A percentile compares a stretch with the other conserved stretches of the same genome.
Conservation (phyloP, 2,888 invertebrate species). For the Craniophora ligustri region DNA sequence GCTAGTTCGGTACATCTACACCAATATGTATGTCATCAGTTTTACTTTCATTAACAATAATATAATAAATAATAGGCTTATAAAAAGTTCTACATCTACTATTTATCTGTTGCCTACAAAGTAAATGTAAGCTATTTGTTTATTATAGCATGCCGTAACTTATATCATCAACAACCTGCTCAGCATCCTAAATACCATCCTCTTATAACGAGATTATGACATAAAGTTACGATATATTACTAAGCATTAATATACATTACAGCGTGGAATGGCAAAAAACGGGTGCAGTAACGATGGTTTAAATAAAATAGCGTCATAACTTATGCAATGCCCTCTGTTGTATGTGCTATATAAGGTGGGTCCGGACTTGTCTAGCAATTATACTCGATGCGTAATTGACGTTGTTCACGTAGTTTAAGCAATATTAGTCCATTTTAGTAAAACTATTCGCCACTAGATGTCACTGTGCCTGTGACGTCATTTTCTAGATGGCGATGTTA, state of each 20-base stretch:
- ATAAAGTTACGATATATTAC: conserved; percentile 3
- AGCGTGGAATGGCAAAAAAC: conserved; percentile 14
- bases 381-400: conserved; percentile 74
- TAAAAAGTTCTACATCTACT: too few species aligned
- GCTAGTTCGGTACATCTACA: too few species aligned
- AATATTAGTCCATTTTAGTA: too few species aligned
- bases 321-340: conserved; percentile 56
- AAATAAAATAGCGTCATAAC: conserved; percentile 43
- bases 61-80: too few species aligned
- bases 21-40: too few species aligned
- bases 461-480: too few species aligned
- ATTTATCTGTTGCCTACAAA: too few species aligned
- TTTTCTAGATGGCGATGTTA: too few species aligned
- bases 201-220: conserved; percentile 8
- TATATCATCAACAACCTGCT: not conserved
- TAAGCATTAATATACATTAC: conserved; percentile 6
- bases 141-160: not conserved
- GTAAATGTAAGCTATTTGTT: not conserved
- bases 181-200: not conserved
- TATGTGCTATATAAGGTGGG: conserved; percentile 58
- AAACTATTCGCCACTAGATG: too few species aligned
- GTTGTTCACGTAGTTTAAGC: too few species aligned
- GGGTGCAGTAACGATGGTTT: conserved; percentile 17
- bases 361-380: conserved; percentile 63
- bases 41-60: too few species aligned